Evolutionary conservation across 1,140 invertebrate genomes (phyloP).

Genomic region (Delia radicum): DNA sequence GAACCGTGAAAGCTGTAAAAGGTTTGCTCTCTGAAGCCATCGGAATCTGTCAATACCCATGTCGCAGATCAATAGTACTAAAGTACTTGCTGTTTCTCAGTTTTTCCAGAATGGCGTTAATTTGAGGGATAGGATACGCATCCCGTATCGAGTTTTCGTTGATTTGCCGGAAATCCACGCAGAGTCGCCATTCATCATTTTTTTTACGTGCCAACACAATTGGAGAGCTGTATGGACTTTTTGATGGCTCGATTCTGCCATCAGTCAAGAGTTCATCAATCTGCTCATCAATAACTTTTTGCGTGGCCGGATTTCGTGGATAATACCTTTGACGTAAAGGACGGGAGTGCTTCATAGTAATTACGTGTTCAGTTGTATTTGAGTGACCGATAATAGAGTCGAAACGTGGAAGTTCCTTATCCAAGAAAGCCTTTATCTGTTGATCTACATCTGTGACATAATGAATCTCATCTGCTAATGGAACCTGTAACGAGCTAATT

Average conservation of each 20-base stretch:
- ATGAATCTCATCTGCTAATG: neutral
- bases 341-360: neutral
- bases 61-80: too few relatives aligned
- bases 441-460: neutral
- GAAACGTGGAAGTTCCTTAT: neutral
- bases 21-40: too few relatives aligned
- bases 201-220: too few relatives aligned
- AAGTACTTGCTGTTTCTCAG: too few relatives aligned
- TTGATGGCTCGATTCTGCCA: conserved; percentile 6
- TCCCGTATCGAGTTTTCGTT: too few relatives aligned
- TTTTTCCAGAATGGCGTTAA: too few relatives aligned
- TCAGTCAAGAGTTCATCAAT: conserved; percentile 5
- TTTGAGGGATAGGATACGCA: too few relatives aligned
- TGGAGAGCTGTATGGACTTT: conserved; percentile 28
- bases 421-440: neutral
- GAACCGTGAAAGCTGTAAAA: too few relatives aligned
- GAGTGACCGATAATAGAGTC: neutral
- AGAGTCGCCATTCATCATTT: too few relatives aligned
- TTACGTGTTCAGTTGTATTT: neutral
- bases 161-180: too few relatives aligned
- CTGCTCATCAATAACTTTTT: conserved; percentile 14
- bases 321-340: neutral
- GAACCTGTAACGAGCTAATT: neutral
- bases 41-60: too few relatives aligned
- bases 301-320: neutral